Conservation (phyloP, 2,113 vertebrate genomes). For the Oryzias woworae region DNA sequence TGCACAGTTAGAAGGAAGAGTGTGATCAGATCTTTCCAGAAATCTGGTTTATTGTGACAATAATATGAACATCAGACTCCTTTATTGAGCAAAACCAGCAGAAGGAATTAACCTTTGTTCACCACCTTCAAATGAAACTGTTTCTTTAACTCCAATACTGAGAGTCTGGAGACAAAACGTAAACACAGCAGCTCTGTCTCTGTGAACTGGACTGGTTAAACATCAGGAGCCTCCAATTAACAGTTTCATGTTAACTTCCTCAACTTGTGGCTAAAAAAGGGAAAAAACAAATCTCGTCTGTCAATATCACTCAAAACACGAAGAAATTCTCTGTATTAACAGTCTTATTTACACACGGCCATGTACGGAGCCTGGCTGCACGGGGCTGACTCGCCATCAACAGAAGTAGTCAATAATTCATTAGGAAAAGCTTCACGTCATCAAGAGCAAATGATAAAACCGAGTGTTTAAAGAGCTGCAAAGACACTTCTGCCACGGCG, state of each 20-base stretch:
- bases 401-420: slow-evolving; percentile 37
- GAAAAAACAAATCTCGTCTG: slow-evolving; percentile 9
- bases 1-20: not conserved
- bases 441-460: slow-evolving; percentile 51
- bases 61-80: slow-evolving; percentile 36
- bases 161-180: not conserved
- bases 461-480: slow-evolving; percentile 29
- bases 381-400: slow-evolving; percentile 15
- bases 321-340: slow-evolving; percentile 21
- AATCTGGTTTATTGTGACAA: slow-evolving; percentile 65
- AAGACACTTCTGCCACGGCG: slow-evolving; percentile 24
- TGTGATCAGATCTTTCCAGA: slow-evolving; percentile 31
- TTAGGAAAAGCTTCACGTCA: slow-evolving; percentile 58
- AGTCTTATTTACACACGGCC: slow-evolving; percentile 61
- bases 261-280: not conserved
- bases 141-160: not conserved
- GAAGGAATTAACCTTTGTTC: slow-evolving; percentile 13
- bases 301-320: slow-evolving; percentile 8
- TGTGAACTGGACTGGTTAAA: slow-evolving; percentile 14
- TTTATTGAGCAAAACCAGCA: slow-evolving; percentile 11
- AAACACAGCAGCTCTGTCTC: slow-evolving; percentile 4
- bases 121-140: not conserved
- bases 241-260: too few species aligned
- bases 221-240: slow-evolving; percentile 13
- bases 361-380: slow-evolving; percentile 1